Evolutionary conservation across 2,113 vertebrate genomes (phyloP).

Genomic region (Calonectris borealis): DNA sequence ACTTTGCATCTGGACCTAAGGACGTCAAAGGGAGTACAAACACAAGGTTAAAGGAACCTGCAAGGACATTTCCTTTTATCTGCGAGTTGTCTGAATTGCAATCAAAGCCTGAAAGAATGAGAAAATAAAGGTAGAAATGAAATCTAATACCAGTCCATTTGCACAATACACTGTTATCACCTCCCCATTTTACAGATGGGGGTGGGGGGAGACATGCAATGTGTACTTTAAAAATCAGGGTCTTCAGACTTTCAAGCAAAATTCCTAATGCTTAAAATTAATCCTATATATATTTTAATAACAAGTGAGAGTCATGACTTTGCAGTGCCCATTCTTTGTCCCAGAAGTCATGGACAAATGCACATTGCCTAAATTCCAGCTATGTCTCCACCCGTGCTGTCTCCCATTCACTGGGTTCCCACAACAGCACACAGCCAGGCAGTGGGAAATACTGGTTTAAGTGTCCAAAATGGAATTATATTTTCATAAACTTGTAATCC

Average conservation of each 20-base stretch:
- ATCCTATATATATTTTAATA: neutral
- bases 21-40: neutral
- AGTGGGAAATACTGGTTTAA: neutral
- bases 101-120: neutral
- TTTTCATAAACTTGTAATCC: neutral
- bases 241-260: neutral
- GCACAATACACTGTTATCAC: neutral
- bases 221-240: neutral
- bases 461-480: neutral
- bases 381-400: neutral
- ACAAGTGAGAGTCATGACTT: neutral
- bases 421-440: neutral
- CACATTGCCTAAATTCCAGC: neutral
- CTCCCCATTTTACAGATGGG: neutral
- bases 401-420: neutral
- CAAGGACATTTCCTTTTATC: neutral
- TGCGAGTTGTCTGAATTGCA: neutral
- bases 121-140: neutral
- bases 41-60: neutral
- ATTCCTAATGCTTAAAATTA: neutral
- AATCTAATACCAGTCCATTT: neutral
- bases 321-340: neutral
- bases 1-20: neutral
- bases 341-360: neutral
- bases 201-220: neutral